Evolutionary conservation across 2,113 vertebrate species (phyloP), one percentile per base, ranked within the genome.

Genomic region (Lophochroa leadbeateri): DNA sequence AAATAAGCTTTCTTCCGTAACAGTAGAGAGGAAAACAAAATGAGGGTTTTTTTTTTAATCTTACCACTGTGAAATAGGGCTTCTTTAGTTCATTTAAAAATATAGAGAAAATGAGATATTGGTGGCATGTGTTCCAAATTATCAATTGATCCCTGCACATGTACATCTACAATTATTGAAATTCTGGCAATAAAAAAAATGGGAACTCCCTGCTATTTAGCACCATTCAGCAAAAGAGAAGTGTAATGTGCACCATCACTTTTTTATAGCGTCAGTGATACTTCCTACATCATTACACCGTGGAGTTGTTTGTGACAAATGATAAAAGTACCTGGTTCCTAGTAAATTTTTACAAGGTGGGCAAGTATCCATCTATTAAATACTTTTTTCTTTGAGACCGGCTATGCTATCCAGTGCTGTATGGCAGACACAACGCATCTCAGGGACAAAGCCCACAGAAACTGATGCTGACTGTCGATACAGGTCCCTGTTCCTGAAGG

Each of bases 101-200:
- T 91, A 96, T 50, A 92, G 76, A 95, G 87, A 96, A 96, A 97
- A 97, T 95, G 90, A 93, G 82, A 96, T 97, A 97, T 97, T 90
- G 92, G 95, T 92, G 41, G 46, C 74, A 64, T 92, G 61, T 86
- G 58, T 95, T 95, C 91, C 92, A 93, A 97, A 97, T 92, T 96
- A 97, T 97, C 96, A 96, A 94, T 97, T 90, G 95, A 98, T 98
- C 95, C 88, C 93, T 95, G 74, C 13, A 82, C 96, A 89, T 86
- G 39, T 39, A 91, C 71, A 91, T 86, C 90, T 86, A 82, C 74
- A 96, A 95, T 97, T 96, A 97, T 93, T 63, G 58, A 97, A 96
- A 96, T 88, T 47, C 58, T 95, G 80, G 52, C 75, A 94, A 93
- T 81, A 90, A 92, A 95, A 92, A 74, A 92, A 96, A 95, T 52